Evolutionary conservation across 2,888 invertebrate genomes (phyloP), one percentile per base, ranked within the genome.

Genomic region (Leucophora obtusa): DNA sequence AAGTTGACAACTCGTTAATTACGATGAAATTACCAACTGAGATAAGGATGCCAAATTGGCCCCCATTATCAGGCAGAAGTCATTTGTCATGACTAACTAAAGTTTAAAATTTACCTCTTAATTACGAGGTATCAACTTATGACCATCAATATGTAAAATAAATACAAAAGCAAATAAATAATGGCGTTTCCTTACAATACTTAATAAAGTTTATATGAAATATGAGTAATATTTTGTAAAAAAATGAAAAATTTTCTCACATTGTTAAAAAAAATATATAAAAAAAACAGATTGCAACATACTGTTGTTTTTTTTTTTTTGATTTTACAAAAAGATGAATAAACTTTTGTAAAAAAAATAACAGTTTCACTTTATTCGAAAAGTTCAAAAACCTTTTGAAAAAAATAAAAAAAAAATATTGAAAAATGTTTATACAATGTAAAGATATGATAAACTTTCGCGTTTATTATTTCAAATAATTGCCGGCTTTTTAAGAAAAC

Each of bases 251-350:
- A 70, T 51, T 24, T 33, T 28, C 33, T 7, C 10, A 33, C 2
- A 24, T 21, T 59, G 10, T 10, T 18, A 43, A 47, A 47, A 28
- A 63, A 50, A 63, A 28, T 15, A 50, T 17, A 59, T 33, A 59
- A 51, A 51, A 33, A 35, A 53, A 74, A 38, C 66, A 28, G 69
- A 69, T 69, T 73, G 73, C 63, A 73, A 79, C 51, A 63, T 50
- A 47, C 24, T 62, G 38, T 59, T 35, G 65, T 47, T 18, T 24
- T 63, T 35, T 70, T 47, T 18, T 24, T 63, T 50, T 62, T 28
- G n/a, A 65, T 59, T 69, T 69, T 73, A 63, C 63, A 75, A 70
- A 51, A 71, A 79, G 79, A 80, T 75, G 79, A 80, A 80, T 75
- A 75, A 80, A 72, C 75, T 80, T 79, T 75, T 58, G 47, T 21